Evolutionary conservation across 2,797 vertebrate species (phyloP), one percentile per base, ranked within the genome.

Genomic region (Acipenser oxyrinchus): DNA sequence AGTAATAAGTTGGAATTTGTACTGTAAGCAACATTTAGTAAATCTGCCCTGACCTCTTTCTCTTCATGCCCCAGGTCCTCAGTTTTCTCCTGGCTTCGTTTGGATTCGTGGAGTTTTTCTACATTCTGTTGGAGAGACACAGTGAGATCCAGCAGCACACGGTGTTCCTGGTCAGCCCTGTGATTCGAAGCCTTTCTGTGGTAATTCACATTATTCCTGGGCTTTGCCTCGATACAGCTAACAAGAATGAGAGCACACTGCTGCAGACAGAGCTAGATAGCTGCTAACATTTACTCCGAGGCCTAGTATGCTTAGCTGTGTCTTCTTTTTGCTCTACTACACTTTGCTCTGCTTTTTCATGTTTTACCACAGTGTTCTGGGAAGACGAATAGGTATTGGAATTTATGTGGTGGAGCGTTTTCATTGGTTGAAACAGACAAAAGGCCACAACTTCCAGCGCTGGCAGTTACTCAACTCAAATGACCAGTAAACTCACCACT

Each of bases 151-250:
- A 79, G 6, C 73, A 67, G 10, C 80, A 82, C 50, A 53, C 82
- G 48, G 77, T 84, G 1, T 69, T 86, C 70, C 77, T 92, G 68
- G 74, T 92, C 15, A 88, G 82, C 66, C 88, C 90, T 2, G 73
- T 88, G 0, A 68, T 92, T 59, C 82, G 86, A 77, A 88, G 87
- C 75, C 71, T 87, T 71, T 91, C 92, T 4, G 82, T 77, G 91
- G 93, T 93, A 88, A 84, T 0, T 6, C 10, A 10, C 51, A 8
- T 18, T 23, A 12, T 60, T 37, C 48, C 23, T 37, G 23, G 23
- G 23, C 23, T 37, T 37, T 37, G 23, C 2, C 23, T 37, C 3
- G 2, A 37, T 37, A 37, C 23, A 37, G 2, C 23, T 37, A 37
- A 37, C 23, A 13, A 55, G 8, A 52, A 15, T 37, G 23, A 37